Percentiles rank a stretch among this genome's conserved stretches.
These are phyloP conservation scores for Discoglossus pictus DNA, from an alignment of 2,797 vertebrate species.

Conservation along the genomic window DNA sequence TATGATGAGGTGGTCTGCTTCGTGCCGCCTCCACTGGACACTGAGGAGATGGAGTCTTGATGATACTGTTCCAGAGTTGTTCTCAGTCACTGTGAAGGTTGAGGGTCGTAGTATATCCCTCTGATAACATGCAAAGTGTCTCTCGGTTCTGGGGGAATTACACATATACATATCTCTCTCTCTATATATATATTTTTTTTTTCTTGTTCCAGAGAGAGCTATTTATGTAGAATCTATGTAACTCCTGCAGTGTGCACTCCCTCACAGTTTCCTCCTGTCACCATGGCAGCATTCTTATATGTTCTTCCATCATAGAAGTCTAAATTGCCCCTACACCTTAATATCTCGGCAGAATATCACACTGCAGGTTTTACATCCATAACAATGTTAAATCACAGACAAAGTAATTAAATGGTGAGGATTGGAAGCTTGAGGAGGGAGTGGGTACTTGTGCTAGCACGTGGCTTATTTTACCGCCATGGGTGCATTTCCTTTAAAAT, in stretches of 20 bases:
- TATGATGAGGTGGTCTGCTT: conserved; percentile 93
- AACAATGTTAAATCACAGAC: no score
- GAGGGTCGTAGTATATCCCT: background rate
- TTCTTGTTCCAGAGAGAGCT: conserved; percentile 11
- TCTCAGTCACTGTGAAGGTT: conserved; percentile 38
- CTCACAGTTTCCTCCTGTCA: background rate
- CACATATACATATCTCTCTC: conserved; percentile 17
- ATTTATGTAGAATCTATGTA: conserved; percentile 31
- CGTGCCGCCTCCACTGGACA: conserved; percentile 82
- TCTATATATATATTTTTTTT: conserved; percentile 20
- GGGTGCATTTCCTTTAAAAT: background rate
- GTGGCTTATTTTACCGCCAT: no score
- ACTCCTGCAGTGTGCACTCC: conserved; percentile 32
- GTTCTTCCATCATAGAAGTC: background rate
- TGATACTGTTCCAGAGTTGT: conserved; percentile 34
- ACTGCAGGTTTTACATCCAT: no score
- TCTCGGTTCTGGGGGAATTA: conserved; percentile 33
- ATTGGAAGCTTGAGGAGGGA: background rate
- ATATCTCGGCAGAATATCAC: background rate
- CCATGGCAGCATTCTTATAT: background rate
- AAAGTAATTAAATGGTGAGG: background rate
- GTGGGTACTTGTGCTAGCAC: background rate
- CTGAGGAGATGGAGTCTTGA: conserved; percentile 97
- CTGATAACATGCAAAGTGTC: conserved; percentile 36
- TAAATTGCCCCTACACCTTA: background rate